Percentiles rank a stretch among this genome's conserved stretches.
Evolutionary conservation across 1,140 invertebrate genomes (phyloP).

Genomic region (Drosophila novamexicana): DNA sequence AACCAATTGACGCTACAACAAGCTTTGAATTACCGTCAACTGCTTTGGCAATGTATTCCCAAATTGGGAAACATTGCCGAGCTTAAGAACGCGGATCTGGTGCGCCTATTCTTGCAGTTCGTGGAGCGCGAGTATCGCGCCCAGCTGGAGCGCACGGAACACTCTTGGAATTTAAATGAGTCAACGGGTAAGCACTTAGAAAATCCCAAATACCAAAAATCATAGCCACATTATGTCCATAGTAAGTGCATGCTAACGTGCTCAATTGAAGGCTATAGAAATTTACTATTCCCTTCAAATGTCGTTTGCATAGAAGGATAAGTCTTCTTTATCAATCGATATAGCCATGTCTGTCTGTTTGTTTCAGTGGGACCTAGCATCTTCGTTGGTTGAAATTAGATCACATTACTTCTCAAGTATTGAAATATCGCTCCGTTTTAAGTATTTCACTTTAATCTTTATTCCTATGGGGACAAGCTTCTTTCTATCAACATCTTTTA

Average conservation of each 20-base stretch:
- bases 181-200: constrained; percentile 18
- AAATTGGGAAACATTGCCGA: constrained; percentile 90
- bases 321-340: too few relatives aligned
- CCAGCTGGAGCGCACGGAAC: constrained; percentile 78
- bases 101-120: constrained; percentile 91
- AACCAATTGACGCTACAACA: constrained; percentile 52
- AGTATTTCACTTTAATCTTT: neutral
- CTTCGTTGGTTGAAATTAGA: too few relatives aligned
- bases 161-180: constrained; percentile 68
- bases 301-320: too few relatives aligned
- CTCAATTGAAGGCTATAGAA: too few relatives aligned
- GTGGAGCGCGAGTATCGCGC: constrained; percentile 88
- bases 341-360: too few relatives aligned
- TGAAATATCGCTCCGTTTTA: too few relatives aligned
- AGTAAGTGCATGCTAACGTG: neutral
- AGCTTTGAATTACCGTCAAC: constrained; percentile 88
- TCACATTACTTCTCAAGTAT: too few relatives aligned
- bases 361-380: too few relatives aligned
- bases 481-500: too few relatives aligned
- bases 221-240: too few relatives aligned
- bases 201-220: neutral
- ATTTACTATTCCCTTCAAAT: constrained; percentile 33
- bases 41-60: constrained; percentile 92
- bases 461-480: too few relatives aligned
- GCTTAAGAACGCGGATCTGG: constrained; percentile 91